Conservation (phyloP, 2,888 invertebrate genomes). For the Quadriops clusia region DNA sequence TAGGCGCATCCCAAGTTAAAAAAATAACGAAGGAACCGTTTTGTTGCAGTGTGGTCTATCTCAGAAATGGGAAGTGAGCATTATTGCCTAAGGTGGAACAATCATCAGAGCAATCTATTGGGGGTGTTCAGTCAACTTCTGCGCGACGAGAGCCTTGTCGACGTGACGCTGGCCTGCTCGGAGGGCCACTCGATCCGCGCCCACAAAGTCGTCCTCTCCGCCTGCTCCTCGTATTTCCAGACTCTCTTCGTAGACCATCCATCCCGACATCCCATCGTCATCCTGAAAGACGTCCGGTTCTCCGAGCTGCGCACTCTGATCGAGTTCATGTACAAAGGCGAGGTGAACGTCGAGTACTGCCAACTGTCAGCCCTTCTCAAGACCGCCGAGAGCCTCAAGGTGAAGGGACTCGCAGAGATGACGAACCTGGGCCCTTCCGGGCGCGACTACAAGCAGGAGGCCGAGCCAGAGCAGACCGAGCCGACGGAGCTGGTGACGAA, state of each 20-base stretch:
- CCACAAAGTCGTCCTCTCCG: constrained; percentile 87
- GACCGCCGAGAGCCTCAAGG: constrained; percentile 87
- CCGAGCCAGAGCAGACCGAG: constrained; percentile 32
- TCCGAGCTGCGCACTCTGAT: constrained; percentile 82
- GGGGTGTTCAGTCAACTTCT: constrained; percentile 93
- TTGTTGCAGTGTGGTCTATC: constrained; percentile 67
- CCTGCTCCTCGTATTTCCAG: constrained; percentile 92
- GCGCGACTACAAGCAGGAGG: constrained; percentile 33
- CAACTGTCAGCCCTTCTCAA: constrained; percentile 81
- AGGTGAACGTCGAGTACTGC: constrained; percentile 90
- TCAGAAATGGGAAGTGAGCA: constrained; percentile 97
- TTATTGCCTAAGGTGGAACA: constrained; percentile 97
- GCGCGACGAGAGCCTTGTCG: constrained; percentile 90
- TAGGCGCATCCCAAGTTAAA: no score
- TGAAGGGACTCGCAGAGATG: constrained; percentile 88
- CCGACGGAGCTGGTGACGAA: constrained; percentile 34
- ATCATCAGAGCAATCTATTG: constrained; percentile 96
- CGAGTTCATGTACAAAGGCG: constrained; percentile 94
- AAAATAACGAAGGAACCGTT: no score
- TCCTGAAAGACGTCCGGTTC: constrained; percentile 88
- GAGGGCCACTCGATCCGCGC: constrained; percentile 91
- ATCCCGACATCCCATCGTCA: constrained; percentile 85
- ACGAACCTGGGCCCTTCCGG: constrained; percentile 58
- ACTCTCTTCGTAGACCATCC: constrained; percentile 88
- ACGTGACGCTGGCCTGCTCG: constrained; percentile 93